A percentile compares a stretch with the other conserved stretches of the same genome.
These are phyloP conservation scores for Perccottus glenii DNA, from an alignment of 2,113 vertebrate genomes.

Conservation along the genomic window DNA sequence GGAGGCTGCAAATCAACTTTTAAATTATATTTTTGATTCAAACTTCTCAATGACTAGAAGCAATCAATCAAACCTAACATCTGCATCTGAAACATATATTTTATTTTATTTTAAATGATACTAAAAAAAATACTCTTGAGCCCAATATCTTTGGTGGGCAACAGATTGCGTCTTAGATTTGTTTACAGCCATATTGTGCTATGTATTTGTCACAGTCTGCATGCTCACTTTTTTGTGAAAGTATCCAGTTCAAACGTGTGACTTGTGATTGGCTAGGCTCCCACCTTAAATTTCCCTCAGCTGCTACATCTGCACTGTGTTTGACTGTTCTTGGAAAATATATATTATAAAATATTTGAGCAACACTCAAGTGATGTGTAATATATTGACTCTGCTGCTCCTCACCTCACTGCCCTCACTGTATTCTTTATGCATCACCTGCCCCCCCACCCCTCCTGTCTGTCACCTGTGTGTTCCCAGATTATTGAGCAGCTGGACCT, in stretches of 20 bases:
- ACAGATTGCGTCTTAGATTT: too few relatives aligned
- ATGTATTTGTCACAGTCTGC: not conserved
- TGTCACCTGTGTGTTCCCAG: slow-evolving; percentile 68
- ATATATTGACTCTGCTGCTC: slow-evolving; percentile 24
- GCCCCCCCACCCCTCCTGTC: slow-evolving; percentile 35
- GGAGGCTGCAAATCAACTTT: too few relatives aligned
- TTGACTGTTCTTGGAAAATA: not conserved
- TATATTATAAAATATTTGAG: too few relatives aligned
- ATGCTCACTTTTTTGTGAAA: not conserved
- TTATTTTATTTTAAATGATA: too few relatives aligned
- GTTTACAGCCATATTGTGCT: too few relatives aligned
- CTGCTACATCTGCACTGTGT: not conserved
- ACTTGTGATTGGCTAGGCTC: not conserved
- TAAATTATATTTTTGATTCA: too few relatives aligned
- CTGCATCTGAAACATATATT: too few relatives aligned
- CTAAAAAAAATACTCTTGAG: too few relatives aligned
- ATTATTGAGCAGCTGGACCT: slow-evolving; percentile 88
- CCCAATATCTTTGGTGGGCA: too few relatives aligned
- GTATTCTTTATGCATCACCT: slow-evolving; percentile 50
- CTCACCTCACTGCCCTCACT: slow-evolving; percentile 30
- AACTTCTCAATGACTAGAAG: too few relatives aligned
- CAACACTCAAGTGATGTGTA: not conserved
- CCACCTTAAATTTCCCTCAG: not conserved
- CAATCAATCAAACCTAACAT: too few relatives aligned
- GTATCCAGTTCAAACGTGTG: not conserved